Conservation (phyloP, 2,888 invertebrate genomes). For the Cordilura impudica region DNA sequence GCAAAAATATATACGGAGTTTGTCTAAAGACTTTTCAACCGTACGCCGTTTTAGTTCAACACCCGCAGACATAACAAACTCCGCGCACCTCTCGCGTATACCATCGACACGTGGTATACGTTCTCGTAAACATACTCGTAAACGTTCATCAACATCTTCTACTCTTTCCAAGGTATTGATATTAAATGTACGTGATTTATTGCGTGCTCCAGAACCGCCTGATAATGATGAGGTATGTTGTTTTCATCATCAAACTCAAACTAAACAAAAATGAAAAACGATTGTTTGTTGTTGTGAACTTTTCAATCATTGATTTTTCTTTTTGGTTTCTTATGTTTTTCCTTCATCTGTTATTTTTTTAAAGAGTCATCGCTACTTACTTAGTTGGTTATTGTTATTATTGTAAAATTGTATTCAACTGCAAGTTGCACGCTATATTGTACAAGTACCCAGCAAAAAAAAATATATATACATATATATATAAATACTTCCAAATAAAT, state of each 20-base stretch:
- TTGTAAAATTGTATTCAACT: too few species aligned
- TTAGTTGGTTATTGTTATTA: too few species aligned
- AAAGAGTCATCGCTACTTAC: too few species aligned
- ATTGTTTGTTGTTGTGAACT: too few species aligned
- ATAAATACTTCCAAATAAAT: too few species aligned
- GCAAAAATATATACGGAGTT: slow-evolving; percentile 70
- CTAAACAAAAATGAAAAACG: background rate
- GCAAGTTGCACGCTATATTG: too few species aligned
- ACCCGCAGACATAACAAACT: slow-evolving; percentile 49
- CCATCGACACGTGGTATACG: slow-evolving; percentile 68
- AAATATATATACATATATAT: too few species aligned
- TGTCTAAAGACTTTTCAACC: slow-evolving; percentile 72
- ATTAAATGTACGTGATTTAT: slow-evolving; percentile 76
- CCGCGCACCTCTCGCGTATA: slow-evolving; percentile 40
- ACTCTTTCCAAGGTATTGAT: slow-evolving; percentile 76
- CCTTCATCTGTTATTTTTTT: background rate
- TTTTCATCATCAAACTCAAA: too few species aligned
- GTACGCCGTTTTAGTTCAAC: slow-evolving; percentile 72
- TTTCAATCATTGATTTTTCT: background rate
- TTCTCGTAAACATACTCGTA: slow-evolving; percentile 68
- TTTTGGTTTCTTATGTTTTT: slow-evolving; percentile 3
- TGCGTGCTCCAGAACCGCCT: slow-evolving; percentile 68
- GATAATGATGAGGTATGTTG: slow-evolving; percentile 68
- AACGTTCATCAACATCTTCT: slow-evolving; percentile 75
- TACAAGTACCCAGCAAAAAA: too few species aligned